A percentile compares a stretch with the other conserved stretches of the same genome.
Evolutionary conservation across 2,888 invertebrate genomes (phyloP).

Genomic region (Latrodectus elegans): DNA sequence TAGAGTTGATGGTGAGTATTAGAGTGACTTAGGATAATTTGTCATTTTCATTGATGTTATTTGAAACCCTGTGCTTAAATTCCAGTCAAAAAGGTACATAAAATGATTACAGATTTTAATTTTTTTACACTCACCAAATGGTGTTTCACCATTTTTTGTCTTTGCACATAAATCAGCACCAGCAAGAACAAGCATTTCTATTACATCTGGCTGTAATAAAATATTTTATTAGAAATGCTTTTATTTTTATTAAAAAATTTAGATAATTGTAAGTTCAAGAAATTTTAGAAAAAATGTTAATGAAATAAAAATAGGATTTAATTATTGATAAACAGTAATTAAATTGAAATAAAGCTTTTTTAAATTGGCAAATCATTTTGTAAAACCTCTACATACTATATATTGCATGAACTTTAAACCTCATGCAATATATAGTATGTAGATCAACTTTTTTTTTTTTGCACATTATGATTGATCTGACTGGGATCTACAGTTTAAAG

Average conservation of each 20-base stretch:
- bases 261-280: neutral
- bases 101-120: neutral
- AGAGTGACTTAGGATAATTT: too few relatives aligned
- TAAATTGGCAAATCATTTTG: too few relatives aligned
- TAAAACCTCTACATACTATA: too few relatives aligned
- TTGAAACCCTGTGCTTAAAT: neutral
- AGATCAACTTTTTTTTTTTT: too few relatives aligned
- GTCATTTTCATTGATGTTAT: neutral
- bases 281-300: neutral
- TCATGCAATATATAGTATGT: too few relatives aligned
- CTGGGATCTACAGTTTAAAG: too few relatives aligned
- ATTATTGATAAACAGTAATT: too few relatives aligned
- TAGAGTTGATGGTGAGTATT: too few relatives aligned
- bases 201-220: constrained; percentile 86
- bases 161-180: constrained; percentile 82
- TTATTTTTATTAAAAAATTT: neutral
- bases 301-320: neutral
- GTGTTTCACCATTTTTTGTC: constrained; percentile 97
- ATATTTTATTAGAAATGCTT: neutral
- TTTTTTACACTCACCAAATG: constrained; percentile 83
- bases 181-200: constrained; percentile 68
- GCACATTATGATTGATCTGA: too few relatives aligned
- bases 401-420: too few relatives aligned
- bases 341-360: too few relatives aligned
- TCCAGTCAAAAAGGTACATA: neutral